Base-by-base conservation (phyloP, 2,797 vertebrate species). In the Sebastes wilsoni region DNA sequence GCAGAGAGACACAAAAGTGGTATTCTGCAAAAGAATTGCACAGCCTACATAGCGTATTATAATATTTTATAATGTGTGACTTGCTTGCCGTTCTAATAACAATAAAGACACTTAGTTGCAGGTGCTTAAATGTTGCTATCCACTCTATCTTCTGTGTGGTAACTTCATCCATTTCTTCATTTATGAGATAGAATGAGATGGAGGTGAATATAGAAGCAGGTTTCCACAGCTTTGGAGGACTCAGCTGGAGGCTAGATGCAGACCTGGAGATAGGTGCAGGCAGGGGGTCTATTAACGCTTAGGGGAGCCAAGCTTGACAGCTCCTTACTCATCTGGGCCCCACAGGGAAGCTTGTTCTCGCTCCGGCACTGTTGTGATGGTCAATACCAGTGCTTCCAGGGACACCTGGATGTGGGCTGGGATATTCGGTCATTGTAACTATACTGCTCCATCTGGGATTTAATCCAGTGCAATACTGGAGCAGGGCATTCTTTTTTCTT, bases 201-300 rank as follows among this genome's bases (percentile, higher is more conserved):
- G 75, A 85, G 82, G 77, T 72, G 59, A 79, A 84, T 86, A 59
- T 70, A 79, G 71, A 77, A 89, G 68, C 32, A 20, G 13, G 68
- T 58, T 67, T 84, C 56, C 81, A 66, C 65, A 79, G 87, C 77
- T 85, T 87, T 70, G 66, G 76, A 86, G 86, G 90, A 87, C 88
- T 88, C 83, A 85, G 89, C 88, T 92, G 88, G 89, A 93, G 87
- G 90, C 88, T 86, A 75, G 84, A 88, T 84, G 84, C 79, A 77
- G 87, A 80, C 87, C 85, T 83, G 87, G 88, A 91, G 88, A 94
- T 90, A 72, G 86, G 84, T 77, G 88, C 75, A 88, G 77, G 91
- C 89, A 92, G 93, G 94, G 93, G 92, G 94, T 95, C 93, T 88
- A 93, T 95, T 95, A 94, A 88, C 91, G 52, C 94, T 92, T 94